Evolutionary conservation across 2,888 invertebrate genomes (phyloP), one percentile per base, ranked within the genome.

Genomic region (Chrysolina haemoptera): DNA sequence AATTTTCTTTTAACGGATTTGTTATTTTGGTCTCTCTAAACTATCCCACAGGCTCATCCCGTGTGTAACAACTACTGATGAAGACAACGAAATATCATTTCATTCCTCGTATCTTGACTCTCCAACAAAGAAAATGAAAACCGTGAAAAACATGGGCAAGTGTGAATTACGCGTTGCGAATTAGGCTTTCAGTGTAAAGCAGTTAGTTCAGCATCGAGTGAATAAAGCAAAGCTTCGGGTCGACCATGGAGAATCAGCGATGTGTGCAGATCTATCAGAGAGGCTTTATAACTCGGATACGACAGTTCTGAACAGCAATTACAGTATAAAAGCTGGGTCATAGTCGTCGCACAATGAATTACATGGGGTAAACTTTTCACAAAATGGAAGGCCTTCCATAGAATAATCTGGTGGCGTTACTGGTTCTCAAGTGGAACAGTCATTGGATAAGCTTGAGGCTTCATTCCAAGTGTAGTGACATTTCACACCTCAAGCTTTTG

Each of bases 271-370:
- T 76, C 79, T 78, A 78, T 80, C 76, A 76, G 78, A 76, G 78
- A 76, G 76, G 80, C 82, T 84, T 84, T 82, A 83, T 79, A 83
- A 83, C 83, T 83, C 83, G 83, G 83, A 84, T 82, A 84, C 83
- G 82, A 82, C 82, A 83, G 83, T 84, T 82, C 79, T 82, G 82
- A 83, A 83, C 81, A 82, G 83, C 84, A 83, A 84, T 84, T 84
- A 84, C 79, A 79, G 78, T 77, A 81, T 81, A 82, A 84, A 84
- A 81, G 82, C 79, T 75, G 70, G 16, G 6, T 11, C 68, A 68
- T 20, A n/a, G 62, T n/a, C 68, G 68, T 40, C 53, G n/a, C 59
- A n/a, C 8, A 18, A 18, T 62, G 48, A 35, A 69, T 69, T 50
- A 10, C 4, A 9, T 53, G 48, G 27, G 27, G 5, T 27, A 27